Percentiles rank a stretch among this genome's conserved stretches.
phyloP scores from a whole-genome alignment of 2,113 vertebrate species.

The Dipodomys stephensi region DNA sequence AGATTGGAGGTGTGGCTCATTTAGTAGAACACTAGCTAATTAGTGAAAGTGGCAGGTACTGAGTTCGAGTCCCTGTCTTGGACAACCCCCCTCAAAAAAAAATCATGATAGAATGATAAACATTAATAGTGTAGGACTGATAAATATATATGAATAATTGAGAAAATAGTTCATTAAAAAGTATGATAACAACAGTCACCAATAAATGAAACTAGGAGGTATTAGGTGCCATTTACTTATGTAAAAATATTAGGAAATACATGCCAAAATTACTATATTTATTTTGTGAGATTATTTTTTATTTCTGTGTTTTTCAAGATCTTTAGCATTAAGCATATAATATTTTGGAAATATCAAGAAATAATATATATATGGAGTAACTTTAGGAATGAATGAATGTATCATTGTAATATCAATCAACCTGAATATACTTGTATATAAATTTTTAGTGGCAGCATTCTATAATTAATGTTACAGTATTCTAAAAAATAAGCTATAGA shows the following conservation, averaged over 20 bases:
- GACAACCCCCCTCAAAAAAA: too few relatives aligned
- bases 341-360: conserved; percentile 1
- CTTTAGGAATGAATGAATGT: not conserved
- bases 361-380: not conserved
- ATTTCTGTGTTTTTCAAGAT: conserved; percentile 28
- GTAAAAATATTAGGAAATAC: not conserved
- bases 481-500: not conserved
- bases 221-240: not conserved
- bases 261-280: not conserved
- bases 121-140: not conserved
- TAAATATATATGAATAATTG: conserved; percentile 7
- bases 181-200: not conserved
- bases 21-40: too few relatives aligned
- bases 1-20: too few relatives aligned
- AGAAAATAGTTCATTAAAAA: not conserved
- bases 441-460: not conserved
- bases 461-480: not conserved
- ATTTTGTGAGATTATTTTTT: not conserved
- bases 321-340: not conserved
- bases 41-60: too few relatives aligned
- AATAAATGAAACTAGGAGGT: not conserved
- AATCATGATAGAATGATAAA: not conserved
- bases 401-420: not conserved
- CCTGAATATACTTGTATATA: not conserved
- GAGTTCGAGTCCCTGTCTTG: too few relatives aligned